phyloP scores from a whole-genome alignment of 2,797 vertebrate species.

The Sebastes diaconus region DNA sequence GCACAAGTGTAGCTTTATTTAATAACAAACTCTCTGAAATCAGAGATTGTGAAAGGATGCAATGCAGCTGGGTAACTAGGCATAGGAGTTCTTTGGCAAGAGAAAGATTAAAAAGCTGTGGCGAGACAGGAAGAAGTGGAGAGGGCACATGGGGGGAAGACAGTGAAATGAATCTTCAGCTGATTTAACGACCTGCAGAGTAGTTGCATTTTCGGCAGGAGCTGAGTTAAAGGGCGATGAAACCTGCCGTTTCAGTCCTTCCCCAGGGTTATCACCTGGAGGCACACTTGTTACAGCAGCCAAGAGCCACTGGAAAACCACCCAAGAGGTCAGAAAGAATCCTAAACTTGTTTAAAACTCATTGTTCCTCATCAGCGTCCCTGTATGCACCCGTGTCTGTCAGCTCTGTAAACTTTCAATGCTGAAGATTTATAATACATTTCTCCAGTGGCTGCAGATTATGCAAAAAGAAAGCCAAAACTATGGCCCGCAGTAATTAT shows the following conservation, averaged over 20 bases:
- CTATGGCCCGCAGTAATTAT: not conserved
- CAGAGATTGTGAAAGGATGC: constrained; percentile 18
- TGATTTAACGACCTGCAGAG: constrained; percentile 26
- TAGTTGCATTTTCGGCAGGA: constrained; percentile 21
- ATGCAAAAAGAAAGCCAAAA: not conserved
- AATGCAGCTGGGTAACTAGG: no score
- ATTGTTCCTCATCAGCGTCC: not conserved
- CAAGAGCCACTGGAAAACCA: not conserved
- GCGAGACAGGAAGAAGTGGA: not conserved
- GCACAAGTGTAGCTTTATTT: not conserved
- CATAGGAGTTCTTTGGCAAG: not conserved
- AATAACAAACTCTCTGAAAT: not conserved
- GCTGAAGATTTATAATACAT: not conserved
- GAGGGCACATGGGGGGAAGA: not conserved
- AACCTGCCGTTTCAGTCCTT: not conserved
- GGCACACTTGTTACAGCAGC: not conserved
- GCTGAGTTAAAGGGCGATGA: not conserved
- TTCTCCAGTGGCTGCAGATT: not conserved
- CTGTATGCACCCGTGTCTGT: not conserved
- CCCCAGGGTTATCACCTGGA: not conserved
- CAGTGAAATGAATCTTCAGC: not conserved
- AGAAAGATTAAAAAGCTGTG: not conserved
- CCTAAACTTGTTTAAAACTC: not conserved
- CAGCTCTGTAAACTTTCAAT: not conserved
- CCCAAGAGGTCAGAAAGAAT: not conserved